Base-by-base conservation (phyloP, 1,140 invertebrate genomes). In the Heliothis virescens region DNA sequence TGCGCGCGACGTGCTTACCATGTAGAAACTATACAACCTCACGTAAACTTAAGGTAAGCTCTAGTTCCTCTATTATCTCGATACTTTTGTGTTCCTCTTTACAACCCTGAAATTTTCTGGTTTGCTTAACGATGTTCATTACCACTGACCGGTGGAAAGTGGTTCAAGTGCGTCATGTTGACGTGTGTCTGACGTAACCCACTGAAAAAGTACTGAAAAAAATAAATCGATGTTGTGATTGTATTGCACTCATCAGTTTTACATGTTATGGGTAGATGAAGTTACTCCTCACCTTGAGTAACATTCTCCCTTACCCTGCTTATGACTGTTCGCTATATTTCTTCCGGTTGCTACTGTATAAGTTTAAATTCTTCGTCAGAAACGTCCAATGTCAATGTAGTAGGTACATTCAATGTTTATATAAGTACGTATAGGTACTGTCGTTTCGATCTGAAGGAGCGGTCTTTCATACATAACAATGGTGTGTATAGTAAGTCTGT, bases 41-140 rank as follows among this genome's bases (percentile, higher is more conserved):
- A 81, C 82, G 71, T 86, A 83, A 87, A 85, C 74, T 82, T 86
- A 85, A 91, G 90, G 90, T 92, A 82, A 90, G 74, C 50, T 18
- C 57, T 52, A 76, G 67, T 15, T 71, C 13, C 74, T 52, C 65
- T 76, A 50, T 29, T 34, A 7, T 10, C 1, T 15, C 60, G 4
- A 21, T 16, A 47, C 55, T 60, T 74, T 62, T 63, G 21, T 67
- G 63, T 67, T 48, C n/a, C 63, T 16, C 26, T 5, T 53, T 15
- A 21, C 48, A 15, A 57, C 29, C 29, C 53, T 53, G n/a, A 21
- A 26, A n/a, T 63, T 76, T 53, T 18, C 60, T 76, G 18, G 21
- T 76, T 29, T 10, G 48, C 72, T 18, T 62, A 69, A 18, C 63
- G 16, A 53, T 73, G 50, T 81, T 81, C 62, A 79, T 83, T 82